Percentiles rank a stretch among this genome's conserved stretches.
phyloP scores from a whole-genome alignment of 2,888 invertebrate species.

The Phytoseiulus persimilis region DNA sequence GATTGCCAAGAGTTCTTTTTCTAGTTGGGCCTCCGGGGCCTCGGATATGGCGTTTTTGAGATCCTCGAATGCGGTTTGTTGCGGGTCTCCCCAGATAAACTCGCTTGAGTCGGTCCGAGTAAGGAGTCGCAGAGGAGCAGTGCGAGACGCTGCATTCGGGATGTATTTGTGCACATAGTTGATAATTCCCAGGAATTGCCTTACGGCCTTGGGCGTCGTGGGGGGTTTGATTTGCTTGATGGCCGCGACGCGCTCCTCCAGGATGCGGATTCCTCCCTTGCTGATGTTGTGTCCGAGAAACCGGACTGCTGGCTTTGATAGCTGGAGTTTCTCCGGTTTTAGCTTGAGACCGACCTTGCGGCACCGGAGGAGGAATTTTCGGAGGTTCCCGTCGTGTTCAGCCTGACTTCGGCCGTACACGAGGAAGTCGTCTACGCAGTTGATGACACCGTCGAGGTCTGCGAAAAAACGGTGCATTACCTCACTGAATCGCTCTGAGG shows the following conservation, averaged over 20 bases:
- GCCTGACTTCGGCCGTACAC: neutral
- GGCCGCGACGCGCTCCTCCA: neutral
- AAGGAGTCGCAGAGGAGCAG: neutral
- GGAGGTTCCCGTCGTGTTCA: neutral
- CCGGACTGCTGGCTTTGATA: neutral
- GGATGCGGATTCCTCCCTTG: neutral
- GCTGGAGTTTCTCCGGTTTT: neutral
- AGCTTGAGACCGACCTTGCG: neutral
- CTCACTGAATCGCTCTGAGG: neutral
- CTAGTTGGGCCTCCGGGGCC: neutral
- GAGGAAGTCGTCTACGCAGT: neutral
- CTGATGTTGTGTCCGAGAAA: neutral
- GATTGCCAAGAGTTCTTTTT: neutral
- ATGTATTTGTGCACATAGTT: neutral
- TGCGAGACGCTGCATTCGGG: neutral
- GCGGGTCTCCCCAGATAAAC: neutral
- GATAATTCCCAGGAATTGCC: neutral
- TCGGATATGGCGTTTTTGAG: neutral
- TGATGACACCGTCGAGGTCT: neutral
- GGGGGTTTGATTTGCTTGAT: neutral
- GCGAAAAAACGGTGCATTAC: neutral
- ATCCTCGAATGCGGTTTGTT: neutral
- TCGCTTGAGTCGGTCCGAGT: neutral
- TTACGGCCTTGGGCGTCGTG: neutral
- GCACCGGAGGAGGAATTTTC: neutral